Conservation (phyloP, 2,888 invertebrate genomes). For the Spodoptera littoralis region DNA sequence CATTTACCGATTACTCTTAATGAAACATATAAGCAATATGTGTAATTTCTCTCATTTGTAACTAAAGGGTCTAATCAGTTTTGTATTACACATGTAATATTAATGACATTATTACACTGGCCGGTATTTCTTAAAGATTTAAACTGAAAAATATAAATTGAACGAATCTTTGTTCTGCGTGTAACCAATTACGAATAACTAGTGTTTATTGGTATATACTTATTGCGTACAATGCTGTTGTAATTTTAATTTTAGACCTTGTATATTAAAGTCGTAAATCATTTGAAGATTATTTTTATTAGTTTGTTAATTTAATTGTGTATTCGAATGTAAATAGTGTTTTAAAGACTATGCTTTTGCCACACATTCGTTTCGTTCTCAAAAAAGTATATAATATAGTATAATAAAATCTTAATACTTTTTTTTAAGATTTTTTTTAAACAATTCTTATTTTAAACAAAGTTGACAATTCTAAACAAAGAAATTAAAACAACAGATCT, state of each 20-base stretch:
- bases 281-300: conserved; percentile 23
- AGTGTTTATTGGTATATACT: conserved; percentile 38
- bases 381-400: no score
- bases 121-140: conserved; percentile 12
- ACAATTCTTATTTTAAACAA: no score
- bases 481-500: no score
- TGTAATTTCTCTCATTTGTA: conserved; percentile 3
- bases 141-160: conserved; percentile 31
- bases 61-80: conserved; percentile 12
- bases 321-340: no score
- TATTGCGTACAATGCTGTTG: conserved; percentile 35
- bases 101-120: conserved; percentile 21
- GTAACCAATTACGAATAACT: conserved; percentile 41
- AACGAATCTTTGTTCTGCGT: conserved; percentile 37
- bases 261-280: conserved; percentile 38
- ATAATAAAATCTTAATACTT: no score
- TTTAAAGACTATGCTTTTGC: no score
- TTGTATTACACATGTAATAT: conserved; percentile 15
- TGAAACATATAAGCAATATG: no score
- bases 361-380: no score
- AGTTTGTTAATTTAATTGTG: no score
- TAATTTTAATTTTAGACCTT: conserved; percentile 39
- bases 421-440: no score
- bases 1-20: no score
- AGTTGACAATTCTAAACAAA: no score